Percentiles rank a stretch among this genome's conserved stretches.
These are phyloP conservation scores for Eudyptes chrysolophus DNA, from an alignment of 2,113 vertebrate species.

Conservation along the genomic window DNA sequence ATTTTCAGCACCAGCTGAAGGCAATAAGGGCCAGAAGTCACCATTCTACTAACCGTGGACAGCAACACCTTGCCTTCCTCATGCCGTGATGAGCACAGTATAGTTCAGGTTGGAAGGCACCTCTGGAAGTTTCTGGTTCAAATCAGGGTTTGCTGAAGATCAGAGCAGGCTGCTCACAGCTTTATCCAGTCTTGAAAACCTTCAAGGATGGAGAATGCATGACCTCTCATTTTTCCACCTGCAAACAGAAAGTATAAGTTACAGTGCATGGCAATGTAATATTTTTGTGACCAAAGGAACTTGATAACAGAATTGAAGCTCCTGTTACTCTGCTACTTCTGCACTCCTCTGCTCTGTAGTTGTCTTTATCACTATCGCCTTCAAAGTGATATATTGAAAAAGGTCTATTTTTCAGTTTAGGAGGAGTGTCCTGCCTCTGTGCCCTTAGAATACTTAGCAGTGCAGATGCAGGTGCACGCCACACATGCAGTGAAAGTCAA, in stretches of 20 bases:
- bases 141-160: not conserved
- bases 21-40: not conserved
- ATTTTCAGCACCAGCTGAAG: not conserved
- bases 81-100: not conserved
- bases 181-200: not conserved
- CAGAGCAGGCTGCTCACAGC: not conserved
- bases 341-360: not conserved
- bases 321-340: not conserved
- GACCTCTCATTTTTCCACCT: not conserved
- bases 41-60: not conserved
- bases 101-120: not conserved
- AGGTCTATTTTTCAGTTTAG: not conserved
- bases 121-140: not conserved
- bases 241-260: not conserved
- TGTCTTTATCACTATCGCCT: not conserved
- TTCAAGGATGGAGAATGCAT: not conserved
- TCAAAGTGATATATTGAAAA: not conserved
- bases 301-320: not conserved
- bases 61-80: not conserved
- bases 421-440: not conserved
- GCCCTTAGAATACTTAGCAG: not conserved
- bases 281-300: not conserved
- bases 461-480: not conserved
- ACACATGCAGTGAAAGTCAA: not conserved
- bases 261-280: not conserved